A percentile compares a stretch with the other conserved stretches of the same genome.
These are phyloP conservation scores for Pachycephus smyrnensis DNA, from an alignment of 2,888 invertebrate species.

Conservation along the genomic window DNA sequence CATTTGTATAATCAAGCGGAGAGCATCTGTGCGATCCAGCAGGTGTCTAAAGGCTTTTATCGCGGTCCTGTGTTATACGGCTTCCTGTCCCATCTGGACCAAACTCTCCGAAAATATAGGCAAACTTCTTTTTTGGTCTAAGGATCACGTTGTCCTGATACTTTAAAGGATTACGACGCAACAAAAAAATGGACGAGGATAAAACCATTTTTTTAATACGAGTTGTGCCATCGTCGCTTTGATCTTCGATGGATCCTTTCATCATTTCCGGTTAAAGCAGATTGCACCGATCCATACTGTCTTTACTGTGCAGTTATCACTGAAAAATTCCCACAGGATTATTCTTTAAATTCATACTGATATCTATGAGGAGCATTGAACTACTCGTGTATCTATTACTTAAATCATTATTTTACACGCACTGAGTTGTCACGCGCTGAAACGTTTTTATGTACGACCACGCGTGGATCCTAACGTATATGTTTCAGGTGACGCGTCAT, in stretches of 20 bases:
- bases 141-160: background rate
- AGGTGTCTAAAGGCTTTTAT: conserved; percentile 60
- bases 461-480: background rate
- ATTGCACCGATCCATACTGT: background rate
- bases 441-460: conserved; percentile 5
- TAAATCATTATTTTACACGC: background rate
- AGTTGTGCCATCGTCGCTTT: background rate
- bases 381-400: background rate
- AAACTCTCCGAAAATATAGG: conserved; percentile 33
- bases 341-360: background rate
- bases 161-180: background rate
- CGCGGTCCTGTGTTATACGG: conserved; percentile 49
- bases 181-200: background rate
- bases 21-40: conserved; percentile 53
- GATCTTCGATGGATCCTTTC: background rate
- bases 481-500: conserved; percentile 4
- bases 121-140: conserved; percentile 1
- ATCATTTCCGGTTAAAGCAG: background rate
- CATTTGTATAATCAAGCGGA: conserved; percentile 35
- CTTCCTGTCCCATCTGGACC: conserved; percentile 47
- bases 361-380: background rate
- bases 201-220: background rate
- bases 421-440: background rate
- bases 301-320: background rate
- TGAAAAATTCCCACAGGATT: background rate